A percentile compares a stretch with the other conserved stretches of the same genome.
phyloP scores from a whole-genome alignment of 2,797 vertebrate genomes.

The Sebastes hopkinsi region DNA sequence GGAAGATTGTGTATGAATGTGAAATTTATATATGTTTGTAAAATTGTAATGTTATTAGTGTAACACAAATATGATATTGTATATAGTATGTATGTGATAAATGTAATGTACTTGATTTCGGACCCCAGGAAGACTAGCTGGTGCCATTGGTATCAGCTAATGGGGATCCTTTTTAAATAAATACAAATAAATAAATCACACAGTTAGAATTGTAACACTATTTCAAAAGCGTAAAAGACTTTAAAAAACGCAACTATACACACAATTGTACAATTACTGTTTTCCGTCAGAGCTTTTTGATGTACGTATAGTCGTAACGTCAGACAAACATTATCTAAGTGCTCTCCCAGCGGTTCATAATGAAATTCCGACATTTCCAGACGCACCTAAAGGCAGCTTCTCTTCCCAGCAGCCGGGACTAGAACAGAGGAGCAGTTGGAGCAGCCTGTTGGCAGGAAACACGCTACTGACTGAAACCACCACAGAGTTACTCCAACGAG shows the following conservation, averaged over 20 bases:
- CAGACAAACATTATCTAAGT: background rate
- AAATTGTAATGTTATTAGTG: too few relatives aligned
- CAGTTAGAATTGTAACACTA: background rate
- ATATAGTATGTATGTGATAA: too few relatives aligned
- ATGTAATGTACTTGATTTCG: too few relatives aligned
- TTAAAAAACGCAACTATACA: background rate
- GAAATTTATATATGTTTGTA: too few relatives aligned
- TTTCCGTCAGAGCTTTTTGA: too few relatives aligned
- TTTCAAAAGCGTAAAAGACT: background rate
- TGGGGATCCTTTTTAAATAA: too few relatives aligned
- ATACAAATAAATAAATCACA: background rate
- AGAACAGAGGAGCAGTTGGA: background rate
- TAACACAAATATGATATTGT: too few relatives aligned
- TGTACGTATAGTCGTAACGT: background rate
- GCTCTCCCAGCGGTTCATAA: background rate
- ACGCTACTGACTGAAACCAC: constrained; percentile 17
- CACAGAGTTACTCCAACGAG: background rate
- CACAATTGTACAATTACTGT: background rate
- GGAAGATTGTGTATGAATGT: too few relatives aligned
- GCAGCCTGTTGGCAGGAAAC: constrained; percentile 43
- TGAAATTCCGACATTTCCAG: background rate
- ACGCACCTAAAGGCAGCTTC: constrained; percentile 34
- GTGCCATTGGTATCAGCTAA: too few relatives aligned
- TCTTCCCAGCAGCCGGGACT: background rate
- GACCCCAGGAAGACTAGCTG: too few relatives aligned